Evolutionary conservation across 2,797 vertebrate genomes (phyloP), one percentile per base, ranked within the genome.

Genomic region (Streptopelia turtur): DNA sequence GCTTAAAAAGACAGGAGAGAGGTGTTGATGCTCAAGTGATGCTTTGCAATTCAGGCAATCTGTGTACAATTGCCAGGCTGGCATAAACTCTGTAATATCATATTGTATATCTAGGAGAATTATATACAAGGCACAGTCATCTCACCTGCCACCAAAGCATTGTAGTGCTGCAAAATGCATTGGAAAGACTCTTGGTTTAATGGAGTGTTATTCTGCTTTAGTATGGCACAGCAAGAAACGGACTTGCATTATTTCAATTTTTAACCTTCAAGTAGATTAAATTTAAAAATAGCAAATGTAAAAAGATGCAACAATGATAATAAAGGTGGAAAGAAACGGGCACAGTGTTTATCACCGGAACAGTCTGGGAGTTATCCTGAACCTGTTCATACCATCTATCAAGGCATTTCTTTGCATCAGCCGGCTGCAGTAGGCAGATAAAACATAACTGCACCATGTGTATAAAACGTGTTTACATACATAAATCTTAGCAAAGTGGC

Each of bases 391-490:
- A 69, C 61, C 87, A 55, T 1, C 81, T 91, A 94, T 84, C 47
- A 53, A 80, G 64, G 66, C 75, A 65, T 37, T 85, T 61, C 92
- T 95, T 74, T 43, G 30, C 82, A 85, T 59, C 82, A 82, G 74
- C 61, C 65, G 86, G 65, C 89, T 94, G 95, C 91, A 80, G 85
- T 8, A 64, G 28, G 63, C 82, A 85, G 94, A 97, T 94, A 94
- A 92, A 96, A 39, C 37, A 59, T n/a, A 78, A 69, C 89, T 86
- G 63, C 43, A 59, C 50, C 1, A 0, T 43, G 30, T 47, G 72
- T 76, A 81, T 16, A 55, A 89, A 83, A 52, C 1, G 45, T 30
- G 28, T 43, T 90, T 49, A 60, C 65, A 89, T 39, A 61, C 57
- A 95, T 75, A 94, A 89, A 90, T 81, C 79, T 82, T 13, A 25